These are phyloP conservation scores for Palaemon carinicauda DNA, from an alignment of 1,140 invertebrate genomes.

Conservation along the genomic window DNA sequence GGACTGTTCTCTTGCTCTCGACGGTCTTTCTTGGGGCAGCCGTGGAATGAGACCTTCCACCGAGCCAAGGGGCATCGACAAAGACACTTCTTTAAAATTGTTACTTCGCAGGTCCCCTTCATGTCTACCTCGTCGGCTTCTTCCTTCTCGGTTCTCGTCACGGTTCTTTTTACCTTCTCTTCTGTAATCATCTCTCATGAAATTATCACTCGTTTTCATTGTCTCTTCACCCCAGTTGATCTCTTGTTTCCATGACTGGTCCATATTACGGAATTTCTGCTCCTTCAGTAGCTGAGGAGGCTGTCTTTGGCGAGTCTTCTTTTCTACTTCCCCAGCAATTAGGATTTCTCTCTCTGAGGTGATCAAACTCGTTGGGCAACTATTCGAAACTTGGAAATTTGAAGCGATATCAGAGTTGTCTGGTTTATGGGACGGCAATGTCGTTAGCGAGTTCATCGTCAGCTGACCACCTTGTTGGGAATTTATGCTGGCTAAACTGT, in stretches of 20 bases:
- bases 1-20: slow-evolving; percentile 16
- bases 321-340: slow-evolving; percentile 23
- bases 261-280: not conserved
- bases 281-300: slow-evolving; percentile 32
- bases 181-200: not conserved
- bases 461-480: not conserved
- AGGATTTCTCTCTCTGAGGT: not conserved
- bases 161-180: not conserved
- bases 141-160: not conserved
- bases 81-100: not conserved
- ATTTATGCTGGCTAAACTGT: not conserved
- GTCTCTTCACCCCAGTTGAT: not conserved
- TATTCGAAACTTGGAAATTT: not conserved
- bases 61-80: not conserved
- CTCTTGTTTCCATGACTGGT: not conserved
- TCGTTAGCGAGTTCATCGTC: slow-evolving; percentile 2
- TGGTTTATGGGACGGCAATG: not conserved
- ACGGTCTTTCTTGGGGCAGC: not conserved
- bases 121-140: slow-evolving; percentile 10
- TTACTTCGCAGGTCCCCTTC: not conserved
- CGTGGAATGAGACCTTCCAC: not conserved
- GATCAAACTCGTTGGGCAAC: slow-evolving; percentile 34
- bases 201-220: not conserved
- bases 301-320: slow-evolving; percentile 40
- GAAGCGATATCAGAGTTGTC: not conserved